Conservation (phyloP, 2,888 invertebrate species). For the Oligia strigilis region DNA sequence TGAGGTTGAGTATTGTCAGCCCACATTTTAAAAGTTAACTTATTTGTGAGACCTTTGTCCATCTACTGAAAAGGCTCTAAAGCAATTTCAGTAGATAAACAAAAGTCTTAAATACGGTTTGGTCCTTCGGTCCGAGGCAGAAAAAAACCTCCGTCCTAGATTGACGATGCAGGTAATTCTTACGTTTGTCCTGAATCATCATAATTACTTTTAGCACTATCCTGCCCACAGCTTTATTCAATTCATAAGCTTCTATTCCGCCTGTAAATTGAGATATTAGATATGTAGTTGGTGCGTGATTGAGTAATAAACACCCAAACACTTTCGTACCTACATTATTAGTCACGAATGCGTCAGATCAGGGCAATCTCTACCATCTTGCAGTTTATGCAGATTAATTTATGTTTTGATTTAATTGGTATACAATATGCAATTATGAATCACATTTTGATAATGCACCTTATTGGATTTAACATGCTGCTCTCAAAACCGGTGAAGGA, state of each 20-base stretch:
- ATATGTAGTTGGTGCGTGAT: conserved; percentile 23
- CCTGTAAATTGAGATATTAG: conserved; percentile 9
- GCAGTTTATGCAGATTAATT: conserved; percentile 11
- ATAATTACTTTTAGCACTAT: not conserved
- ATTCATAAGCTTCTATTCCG: conserved; percentile 10
- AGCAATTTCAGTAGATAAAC: not conserved
- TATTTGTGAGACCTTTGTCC: not conserved
- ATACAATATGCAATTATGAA: not conserved
- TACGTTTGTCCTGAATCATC: not conserved
- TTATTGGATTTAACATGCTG: not conserved
- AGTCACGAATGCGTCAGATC: conserved; percentile 48
- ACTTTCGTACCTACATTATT: conserved; percentile 35
- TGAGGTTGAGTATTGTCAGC: not conserved
- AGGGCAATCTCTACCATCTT: conserved; percentile 16
- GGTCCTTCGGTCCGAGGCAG: not conserved
- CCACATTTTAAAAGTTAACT: too few species aligned
- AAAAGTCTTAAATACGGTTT: not conserved
- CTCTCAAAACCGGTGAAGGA: not conserved
- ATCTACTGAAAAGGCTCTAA: not conserved
- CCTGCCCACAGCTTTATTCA: conserved; percentile 26
- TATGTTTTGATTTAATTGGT: conserved; percentile 17
- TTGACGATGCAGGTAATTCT: not conserved
- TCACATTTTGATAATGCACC: not conserved
- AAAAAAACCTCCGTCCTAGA: not conserved
- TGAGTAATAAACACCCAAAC: conserved; percentile 52